phyloP scores from a whole-genome alignment of 2,113 vertebrate genomes.

The Butorides virescens region DNA sequence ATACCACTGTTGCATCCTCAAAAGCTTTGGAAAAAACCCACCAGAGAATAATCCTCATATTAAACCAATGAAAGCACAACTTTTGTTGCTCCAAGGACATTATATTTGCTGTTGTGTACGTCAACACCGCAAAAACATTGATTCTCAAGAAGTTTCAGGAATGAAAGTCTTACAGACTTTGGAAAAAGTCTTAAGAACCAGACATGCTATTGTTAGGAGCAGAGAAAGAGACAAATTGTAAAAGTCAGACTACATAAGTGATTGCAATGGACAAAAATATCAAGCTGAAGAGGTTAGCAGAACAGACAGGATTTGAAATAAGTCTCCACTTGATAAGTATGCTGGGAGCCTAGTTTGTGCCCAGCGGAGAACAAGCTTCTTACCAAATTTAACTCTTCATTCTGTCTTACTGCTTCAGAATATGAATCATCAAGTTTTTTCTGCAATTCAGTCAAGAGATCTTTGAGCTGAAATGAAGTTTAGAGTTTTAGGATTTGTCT shows the following conservation, averaged over 20 bases:
- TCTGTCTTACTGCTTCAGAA: slow-evolving; percentile 98
- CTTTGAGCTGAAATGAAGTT: slow-evolving; percentile 99
- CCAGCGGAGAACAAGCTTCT: slow-evolving; percentile 78
- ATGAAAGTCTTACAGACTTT: slow-evolving; percentile 21
- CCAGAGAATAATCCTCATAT: neutral
- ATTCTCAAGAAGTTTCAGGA: slow-evolving; percentile 54
- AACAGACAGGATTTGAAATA: slow-evolving; percentile 66
- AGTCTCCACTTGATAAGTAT: slow-evolving; percentile 52
- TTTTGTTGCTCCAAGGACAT: neutral
- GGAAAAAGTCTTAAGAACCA: slow-evolving; percentile 55
- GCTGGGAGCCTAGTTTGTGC: slow-evolving; percentile 63
- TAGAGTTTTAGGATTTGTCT: slow-evolving; percentile 82
- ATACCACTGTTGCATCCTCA: neutral
- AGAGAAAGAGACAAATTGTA: slow-evolving; percentile 71
- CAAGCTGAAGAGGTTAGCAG: slow-evolving; percentile 78
- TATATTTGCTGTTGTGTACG: neutral
- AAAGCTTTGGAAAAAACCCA: neutral
- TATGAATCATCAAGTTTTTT: slow-evolving; percentile 99
- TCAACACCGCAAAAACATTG: neutral
- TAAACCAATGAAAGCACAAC: neutral
- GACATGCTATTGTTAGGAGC: slow-evolving; percentile 77
- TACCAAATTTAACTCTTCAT: slow-evolving; percentile 99
- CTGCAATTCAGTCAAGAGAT: slow-evolving; percentile 99
- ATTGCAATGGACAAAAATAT: slow-evolving; percentile 67
- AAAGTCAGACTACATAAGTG: slow-evolving; percentile 66